phyloP scores from a whole-genome alignment of 2,113 vertebrate genomes.

The Myiozetetes cayanensis region DNA sequence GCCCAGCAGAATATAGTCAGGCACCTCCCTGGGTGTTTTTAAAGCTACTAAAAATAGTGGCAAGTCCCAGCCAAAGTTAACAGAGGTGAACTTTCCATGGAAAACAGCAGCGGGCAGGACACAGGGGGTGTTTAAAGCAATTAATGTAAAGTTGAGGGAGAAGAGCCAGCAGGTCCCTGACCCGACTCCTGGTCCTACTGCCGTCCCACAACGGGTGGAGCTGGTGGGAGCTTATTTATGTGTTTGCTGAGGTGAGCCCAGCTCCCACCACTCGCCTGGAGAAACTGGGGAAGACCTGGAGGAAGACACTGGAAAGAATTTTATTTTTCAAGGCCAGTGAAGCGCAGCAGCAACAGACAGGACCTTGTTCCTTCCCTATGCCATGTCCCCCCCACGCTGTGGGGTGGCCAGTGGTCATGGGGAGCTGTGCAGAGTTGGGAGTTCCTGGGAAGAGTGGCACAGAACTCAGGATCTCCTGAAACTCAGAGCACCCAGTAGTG shows the following conservation, averaged over 20 bases:
- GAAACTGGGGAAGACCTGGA: slow-evolving; percentile 7
- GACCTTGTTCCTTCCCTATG: not conserved
- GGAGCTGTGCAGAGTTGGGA: not conserved
- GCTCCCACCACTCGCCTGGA: not conserved
- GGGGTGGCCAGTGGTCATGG: accelerated
- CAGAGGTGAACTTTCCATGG: slow-evolving; percentile 69
- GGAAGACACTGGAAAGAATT: slow-evolving; percentile 22
- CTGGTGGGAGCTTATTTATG: not conserved
- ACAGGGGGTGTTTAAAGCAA: slow-evolving; percentile 27
- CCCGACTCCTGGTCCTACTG: not conserved
- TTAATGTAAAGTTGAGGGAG: slow-evolving; percentile 27
- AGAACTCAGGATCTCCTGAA: not conserved
- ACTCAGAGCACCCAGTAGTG: too few species aligned
- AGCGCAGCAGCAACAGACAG: not conserved
- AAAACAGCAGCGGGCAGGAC: slow-evolving; percentile 50
- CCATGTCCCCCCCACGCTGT: accelerated
- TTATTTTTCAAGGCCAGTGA: not conserved
- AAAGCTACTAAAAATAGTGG: slow-evolving; percentile 68
- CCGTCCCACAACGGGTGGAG: not conserved
- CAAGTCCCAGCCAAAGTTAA: slow-evolving; percentile 55
- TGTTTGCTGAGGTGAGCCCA: not conserved
- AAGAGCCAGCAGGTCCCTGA: not conserved
- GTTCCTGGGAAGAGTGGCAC: not conserved
- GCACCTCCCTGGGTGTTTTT: slow-evolving; percentile 64
- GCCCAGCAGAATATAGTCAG: slow-evolving; percentile 42